Evolutionary conservation across 2,888 invertebrate species (phyloP).

Genomic region (Ormyrus nitidulus): DNA sequence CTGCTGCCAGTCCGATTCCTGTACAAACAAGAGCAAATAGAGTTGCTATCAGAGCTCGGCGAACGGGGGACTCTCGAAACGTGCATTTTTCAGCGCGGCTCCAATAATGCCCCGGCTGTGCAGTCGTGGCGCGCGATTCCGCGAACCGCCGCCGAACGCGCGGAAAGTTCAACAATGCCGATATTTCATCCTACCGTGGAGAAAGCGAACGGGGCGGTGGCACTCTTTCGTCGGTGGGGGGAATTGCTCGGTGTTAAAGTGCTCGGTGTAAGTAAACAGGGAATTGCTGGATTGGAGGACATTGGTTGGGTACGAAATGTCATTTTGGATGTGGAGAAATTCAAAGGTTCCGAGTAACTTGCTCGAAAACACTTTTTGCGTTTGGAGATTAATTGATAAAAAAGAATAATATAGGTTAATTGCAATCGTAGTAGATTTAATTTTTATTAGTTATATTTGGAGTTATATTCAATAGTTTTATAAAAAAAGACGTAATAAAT

Average conservation of each 20-base stretch:
- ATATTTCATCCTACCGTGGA: constrained; percentile 15
- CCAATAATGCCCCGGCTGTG: constrained; percentile 1
- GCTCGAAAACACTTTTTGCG: too few species aligned
- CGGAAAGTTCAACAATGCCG: constrained; percentile 26
- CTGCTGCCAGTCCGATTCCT: background rate
- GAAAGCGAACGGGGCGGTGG: too few species aligned
- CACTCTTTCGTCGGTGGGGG: background rate
- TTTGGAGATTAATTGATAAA: too few species aligned
- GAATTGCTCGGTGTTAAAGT: constrained; percentile 10
- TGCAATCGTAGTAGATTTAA: too few species aligned
- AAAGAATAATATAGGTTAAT: too few species aligned
- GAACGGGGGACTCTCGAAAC: background rate
- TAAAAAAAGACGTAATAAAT: too few species aligned
- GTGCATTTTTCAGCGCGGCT: constrained; percentile 27
- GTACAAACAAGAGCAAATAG: background rate
- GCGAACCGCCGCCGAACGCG: background rate
- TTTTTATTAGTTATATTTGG: too few species aligned
- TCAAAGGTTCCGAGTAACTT: too few species aligned
- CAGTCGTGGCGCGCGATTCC: background rate
- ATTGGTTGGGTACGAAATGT: too few species aligned
- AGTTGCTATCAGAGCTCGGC: background rate
- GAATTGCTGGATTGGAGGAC: background rate
- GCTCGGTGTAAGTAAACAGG: constrained; percentile 30
- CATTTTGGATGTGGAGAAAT: too few species aligned
- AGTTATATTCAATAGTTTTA: too few species aligned